Evolutionary conservation across 1,140 invertebrate species (phyloP).

Genomic region (Camponotus pennsylvanicus): DNA sequence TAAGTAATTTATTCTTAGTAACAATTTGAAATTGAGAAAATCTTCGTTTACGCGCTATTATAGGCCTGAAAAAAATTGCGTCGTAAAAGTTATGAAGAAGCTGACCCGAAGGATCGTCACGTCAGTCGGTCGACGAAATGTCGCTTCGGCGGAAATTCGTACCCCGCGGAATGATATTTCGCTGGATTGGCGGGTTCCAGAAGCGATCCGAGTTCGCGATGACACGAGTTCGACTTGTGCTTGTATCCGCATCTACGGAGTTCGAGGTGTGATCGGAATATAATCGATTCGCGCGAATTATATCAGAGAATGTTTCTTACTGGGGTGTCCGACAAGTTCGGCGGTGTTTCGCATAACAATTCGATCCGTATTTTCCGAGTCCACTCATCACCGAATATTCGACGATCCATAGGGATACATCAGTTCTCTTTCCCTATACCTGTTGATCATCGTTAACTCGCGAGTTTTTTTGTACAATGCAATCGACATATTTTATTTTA

Average conservation of each 20-base stretch:
- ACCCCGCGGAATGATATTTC: conserved; percentile 65
- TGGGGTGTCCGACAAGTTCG: conserved; percentile 35
- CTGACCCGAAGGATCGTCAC: conserved; percentile 36
- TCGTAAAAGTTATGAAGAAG: conserved; percentile 12
- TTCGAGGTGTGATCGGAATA: conserved; percentile 74
- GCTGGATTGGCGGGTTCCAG: conserved; percentile 64
- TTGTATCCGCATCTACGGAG: conserved; percentile 45
- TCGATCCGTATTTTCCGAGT: conserved; percentile 36
- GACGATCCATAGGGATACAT: neutral
- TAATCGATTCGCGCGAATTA: conserved; percentile 68
- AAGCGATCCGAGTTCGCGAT: conserved; percentile 57
- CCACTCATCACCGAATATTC: neutral
- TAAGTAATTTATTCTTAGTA: neutral
- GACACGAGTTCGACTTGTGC: conserved; percentile 39
- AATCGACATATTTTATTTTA: neutral
- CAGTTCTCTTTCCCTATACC: conserved; percentile 44
- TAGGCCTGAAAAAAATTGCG: conserved; percentile 1
- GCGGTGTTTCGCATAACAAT: conserved; percentile 67
- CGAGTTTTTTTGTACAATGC: conserved; percentile 39
- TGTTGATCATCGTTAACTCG: conserved; percentile 63
- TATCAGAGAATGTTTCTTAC: conserved; percentile 23
- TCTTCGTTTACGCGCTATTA: neutral
- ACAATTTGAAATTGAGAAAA: neutral
- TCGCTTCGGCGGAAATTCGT: conserved; percentile 52
- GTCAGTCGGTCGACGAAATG: conserved; percentile 37